phyloP scores from a whole-genome alignment of 2,888 invertebrate species.

The Agonopterix arenella region DNA sequence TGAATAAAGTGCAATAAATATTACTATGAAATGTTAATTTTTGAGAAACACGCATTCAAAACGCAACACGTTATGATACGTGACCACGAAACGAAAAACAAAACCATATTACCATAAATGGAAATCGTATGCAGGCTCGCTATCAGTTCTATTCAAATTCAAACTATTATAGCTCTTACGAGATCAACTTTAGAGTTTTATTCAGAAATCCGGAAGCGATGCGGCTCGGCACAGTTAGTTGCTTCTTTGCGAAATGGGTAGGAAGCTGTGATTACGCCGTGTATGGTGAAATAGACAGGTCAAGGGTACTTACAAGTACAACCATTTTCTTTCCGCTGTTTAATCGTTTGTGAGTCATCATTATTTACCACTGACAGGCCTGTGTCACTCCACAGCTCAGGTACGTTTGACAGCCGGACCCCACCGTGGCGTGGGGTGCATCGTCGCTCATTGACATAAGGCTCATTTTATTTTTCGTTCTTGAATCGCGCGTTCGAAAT shows the following conservation, averaged over 20 bases:
- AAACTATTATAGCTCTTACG: conserved; percentile 15
- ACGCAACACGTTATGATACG: conserved; percentile 17
- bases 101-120: conserved; percentile 43
- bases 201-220: conserved; percentile 13
- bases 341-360: too few relatives aligned
- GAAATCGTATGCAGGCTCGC: conserved; percentile 19
- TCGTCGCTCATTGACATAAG: too few relatives aligned
- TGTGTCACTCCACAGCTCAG: too few relatives aligned
- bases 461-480: too few relatives aligned
- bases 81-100: conserved; percentile 30
- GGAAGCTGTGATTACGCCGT: conserved; percentile 24
- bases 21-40: too few relatives aligned
- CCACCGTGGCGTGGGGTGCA: too few relatives aligned
- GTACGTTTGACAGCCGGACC: too few relatives aligned
- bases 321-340: too few relatives aligned
- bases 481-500: too few relatives aligned
- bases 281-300: conserved; percentile 10
- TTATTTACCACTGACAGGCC: too few relatives aligned
- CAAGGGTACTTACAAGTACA: conserved; percentile 13
- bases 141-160: neutral
- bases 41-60: too few relatives aligned
- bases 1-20: too few relatives aligned
- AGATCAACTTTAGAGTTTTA: neutral
- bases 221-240: conserved; percentile 24
- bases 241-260: conserved; percentile 37